Percentiles rank a stretch among this genome's conserved stretches.
Conservation (phyloP, 1,140 invertebrate species). For the Papilio polyxenes region DNA sequence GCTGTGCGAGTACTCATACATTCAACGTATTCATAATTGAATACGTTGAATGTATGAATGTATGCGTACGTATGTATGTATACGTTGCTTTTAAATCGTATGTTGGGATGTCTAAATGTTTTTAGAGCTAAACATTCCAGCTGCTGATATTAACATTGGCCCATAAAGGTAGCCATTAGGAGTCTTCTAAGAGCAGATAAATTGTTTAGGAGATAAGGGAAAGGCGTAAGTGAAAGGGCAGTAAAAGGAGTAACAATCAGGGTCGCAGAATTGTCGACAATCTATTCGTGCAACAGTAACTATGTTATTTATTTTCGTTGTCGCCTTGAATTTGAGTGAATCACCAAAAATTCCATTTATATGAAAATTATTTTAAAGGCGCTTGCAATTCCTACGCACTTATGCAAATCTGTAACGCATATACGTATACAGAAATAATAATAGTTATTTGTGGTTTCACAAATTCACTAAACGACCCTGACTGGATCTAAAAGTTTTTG, state of each 20-base stretch:
- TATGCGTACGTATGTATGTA: too few relatives aligned
- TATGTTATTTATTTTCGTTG: neutral
- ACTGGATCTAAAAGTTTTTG: neutral
- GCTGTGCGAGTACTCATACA: too few relatives aligned
- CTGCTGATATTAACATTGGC: too few relatives aligned
- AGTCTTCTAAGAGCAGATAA: neutral
- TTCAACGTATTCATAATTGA: too few relatives aligned
- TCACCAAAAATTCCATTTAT: neutral
- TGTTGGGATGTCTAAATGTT: too few relatives aligned
- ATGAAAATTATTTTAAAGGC: neutral
- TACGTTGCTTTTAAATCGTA: too few relatives aligned
- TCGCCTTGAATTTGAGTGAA: neutral
- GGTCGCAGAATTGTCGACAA: neutral
- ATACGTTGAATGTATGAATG: too few relatives aligned
- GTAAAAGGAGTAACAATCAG: neutral
- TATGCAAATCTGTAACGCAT: neutral
- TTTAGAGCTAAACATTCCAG: too few relatives aligned
- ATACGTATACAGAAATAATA: neutral
- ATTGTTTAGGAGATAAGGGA: neutral
- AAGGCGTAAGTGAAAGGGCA: neutral
- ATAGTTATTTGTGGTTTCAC: too few relatives aligned
- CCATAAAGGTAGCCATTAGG: too few relatives aligned
- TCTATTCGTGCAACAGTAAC: neutral
- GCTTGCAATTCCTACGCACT: neutral
- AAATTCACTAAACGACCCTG: neutral